phyloP scores from a whole-genome alignment of 2,797 vertebrate genomes.

The Chiloscyllium punctatum region DNA sequence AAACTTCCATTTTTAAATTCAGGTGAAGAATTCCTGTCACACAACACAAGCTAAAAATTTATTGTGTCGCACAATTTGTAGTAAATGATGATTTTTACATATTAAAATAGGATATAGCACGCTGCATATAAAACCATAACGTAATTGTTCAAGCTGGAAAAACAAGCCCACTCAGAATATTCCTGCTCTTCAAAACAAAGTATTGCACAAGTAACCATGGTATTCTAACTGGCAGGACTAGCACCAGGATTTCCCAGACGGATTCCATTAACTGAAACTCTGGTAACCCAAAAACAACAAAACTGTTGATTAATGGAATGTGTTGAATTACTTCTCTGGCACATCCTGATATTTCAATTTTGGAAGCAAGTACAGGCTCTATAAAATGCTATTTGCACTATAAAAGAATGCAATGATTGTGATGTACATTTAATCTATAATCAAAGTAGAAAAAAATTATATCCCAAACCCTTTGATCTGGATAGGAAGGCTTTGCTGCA shows the following conservation, averaged over 20 bases:
- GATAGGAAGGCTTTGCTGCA: too few species aligned
- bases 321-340: neutral
- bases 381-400: neutral
- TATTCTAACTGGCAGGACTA: neutral
- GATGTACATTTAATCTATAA: neutral
- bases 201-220: neutral
- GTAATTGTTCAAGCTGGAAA: neutral
- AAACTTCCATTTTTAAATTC: neutral
- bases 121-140: neutral
- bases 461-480: too few species aligned
- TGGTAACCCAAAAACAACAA: neutral
- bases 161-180: neutral
- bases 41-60: neutral
- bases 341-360: neutral
- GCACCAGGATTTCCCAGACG: neutral
- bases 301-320: neutral
- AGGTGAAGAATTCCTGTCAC: neutral
- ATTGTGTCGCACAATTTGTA: neutral
- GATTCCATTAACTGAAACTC: neutral
- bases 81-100: neutral
- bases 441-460: too few species aligned
- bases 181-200: neutral
- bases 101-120: neutral
- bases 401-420: neutral
- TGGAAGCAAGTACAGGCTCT: neutral